Percentiles rank a stretch among this genome's conserved stretches.
Conservation (phyloP, 1,140 invertebrate species). For the Olivierus martensii region DNA sequence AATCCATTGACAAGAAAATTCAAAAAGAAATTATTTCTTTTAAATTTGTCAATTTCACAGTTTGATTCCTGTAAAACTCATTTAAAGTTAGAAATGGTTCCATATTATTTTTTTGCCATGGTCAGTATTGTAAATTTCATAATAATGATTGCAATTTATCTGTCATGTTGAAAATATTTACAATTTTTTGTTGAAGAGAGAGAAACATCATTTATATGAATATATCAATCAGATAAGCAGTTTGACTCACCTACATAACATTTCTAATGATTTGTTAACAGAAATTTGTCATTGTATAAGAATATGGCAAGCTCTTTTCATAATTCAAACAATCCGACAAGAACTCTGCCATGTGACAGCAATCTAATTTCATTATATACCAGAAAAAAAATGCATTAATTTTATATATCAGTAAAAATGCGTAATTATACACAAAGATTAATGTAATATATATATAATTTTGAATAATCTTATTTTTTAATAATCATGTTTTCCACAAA, state of each 20-base stretch:
- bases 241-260: background rate
- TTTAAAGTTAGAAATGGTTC: background rate
- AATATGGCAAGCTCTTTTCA: background rate
- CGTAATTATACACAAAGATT: no score
- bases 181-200: background rate
- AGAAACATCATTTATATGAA: background rate
- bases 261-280: background rate
- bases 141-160: background rate
- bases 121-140: background rate
- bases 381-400: background rate
- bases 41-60: background rate
- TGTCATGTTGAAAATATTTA: background rate
- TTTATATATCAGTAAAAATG: background rate
- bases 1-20: no score
- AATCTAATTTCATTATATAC: background rate
- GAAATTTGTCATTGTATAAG: no score
- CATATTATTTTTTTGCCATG: background rate
- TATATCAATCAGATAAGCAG: background rate
- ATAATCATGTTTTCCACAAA: background rate
- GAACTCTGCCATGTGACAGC: background rate
- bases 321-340: background rate
- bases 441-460: background rate
- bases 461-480: background rate
- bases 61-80: background rate
- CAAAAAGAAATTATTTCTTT: background rate